Percentiles rank a stretch among this genome's conserved stretches.
Evolutionary conservation across 2,113 vertebrate genomes (phyloP).

Genomic region (Esox niger): DNA sequence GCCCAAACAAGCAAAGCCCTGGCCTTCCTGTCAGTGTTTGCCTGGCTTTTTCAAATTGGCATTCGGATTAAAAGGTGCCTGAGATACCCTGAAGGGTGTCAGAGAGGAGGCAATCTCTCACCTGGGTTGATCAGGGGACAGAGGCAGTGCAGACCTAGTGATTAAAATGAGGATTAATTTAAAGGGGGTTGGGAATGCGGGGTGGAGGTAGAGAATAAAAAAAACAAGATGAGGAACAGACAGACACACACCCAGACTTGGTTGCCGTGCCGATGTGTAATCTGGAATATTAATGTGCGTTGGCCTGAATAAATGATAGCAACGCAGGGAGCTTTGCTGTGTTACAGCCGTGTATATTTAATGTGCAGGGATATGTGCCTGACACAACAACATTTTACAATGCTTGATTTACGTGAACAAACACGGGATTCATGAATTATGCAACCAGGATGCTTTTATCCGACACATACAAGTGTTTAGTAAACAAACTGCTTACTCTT

Average conservation of each 20-base stretch:
- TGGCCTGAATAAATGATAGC: constrained; percentile 69
- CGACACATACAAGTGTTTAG: constrained; percentile 67
- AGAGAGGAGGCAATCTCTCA: constrained; percentile 64
- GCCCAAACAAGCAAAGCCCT: constrained; percentile 61
- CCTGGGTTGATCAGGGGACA: constrained; percentile 68
- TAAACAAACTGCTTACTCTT: constrained; percentile 78
- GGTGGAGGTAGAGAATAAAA: constrained; percentile 6
- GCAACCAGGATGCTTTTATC: constrained; percentile 54
- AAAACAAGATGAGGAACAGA: neutral
- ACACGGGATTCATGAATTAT: constrained; percentile 71
- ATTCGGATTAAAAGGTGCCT: constrained; percentile 76
- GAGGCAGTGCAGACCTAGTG: constrained; percentile 40
- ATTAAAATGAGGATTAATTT: constrained; percentile 72
- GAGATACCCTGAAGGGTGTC: constrained; percentile 71
- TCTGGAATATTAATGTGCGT: constrained; percentile 74
- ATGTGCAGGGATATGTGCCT: constrained; percentile 66
- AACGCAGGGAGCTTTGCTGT: constrained; percentile 51
- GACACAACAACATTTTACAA: constrained; percentile 64
- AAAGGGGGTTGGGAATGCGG: no score
- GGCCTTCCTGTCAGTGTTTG: constrained; percentile 59
- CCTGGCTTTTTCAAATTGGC: constrained; percentile 71
- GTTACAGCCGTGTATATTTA: constrained; percentile 72
- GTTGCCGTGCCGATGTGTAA: constrained; percentile 43
- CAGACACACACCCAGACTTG: constrained; percentile 24
- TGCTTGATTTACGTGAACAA: constrained; percentile 55